These are phyloP conservation scores for Lepus timidus DNA, from an alignment of 2,113 vertebrate genomes.

Conservation along the genomic window DNA sequence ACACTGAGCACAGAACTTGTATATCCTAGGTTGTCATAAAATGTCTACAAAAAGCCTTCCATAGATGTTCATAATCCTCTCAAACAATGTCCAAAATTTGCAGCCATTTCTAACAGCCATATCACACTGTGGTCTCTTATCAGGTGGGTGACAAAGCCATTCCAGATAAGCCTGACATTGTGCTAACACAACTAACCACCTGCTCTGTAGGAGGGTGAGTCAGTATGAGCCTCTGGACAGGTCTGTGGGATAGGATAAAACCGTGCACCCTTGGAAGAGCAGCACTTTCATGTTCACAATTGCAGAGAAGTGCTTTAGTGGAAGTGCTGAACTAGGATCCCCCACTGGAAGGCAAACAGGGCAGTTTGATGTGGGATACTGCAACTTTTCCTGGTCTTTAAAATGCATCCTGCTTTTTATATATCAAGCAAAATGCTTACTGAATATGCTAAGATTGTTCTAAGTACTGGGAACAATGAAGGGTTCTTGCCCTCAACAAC, in stretches of 20 bases:
- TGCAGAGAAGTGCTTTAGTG: too few relatives aligned
- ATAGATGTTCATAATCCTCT: slow-evolving; percentile 48
- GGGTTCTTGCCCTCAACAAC: neutral
- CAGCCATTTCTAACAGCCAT: slow-evolving; percentile 43
- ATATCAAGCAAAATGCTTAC: neutral
- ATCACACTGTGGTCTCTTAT: slow-evolving; percentile 55
- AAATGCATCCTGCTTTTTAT: neutral
- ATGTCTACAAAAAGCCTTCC: slow-evolving; percentile 52
- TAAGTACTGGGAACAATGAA: neutral
- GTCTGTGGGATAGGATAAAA: neutral
- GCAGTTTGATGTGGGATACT: neutral
- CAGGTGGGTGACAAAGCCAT: slow-evolving; percentile 53
- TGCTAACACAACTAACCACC: slow-evolving; percentile 65
- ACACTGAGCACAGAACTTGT: neutral
- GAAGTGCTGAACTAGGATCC: neutral
- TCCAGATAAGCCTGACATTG: slow-evolving; percentile 57
- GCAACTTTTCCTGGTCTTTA: neutral
- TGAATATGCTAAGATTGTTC: neutral
- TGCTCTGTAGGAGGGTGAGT: slow-evolving; percentile 45
- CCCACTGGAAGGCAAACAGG: neutral
- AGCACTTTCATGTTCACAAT: neutral
- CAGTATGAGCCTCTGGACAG: slow-evolving; percentile 47
- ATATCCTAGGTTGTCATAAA: slow-evolving; percentile 12
- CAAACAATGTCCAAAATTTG: neutral
- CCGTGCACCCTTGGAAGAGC: neutral